Base-by-base conservation (phyloP, 2,113 vertebrate species). In the Tamias sibiricus region DNA sequence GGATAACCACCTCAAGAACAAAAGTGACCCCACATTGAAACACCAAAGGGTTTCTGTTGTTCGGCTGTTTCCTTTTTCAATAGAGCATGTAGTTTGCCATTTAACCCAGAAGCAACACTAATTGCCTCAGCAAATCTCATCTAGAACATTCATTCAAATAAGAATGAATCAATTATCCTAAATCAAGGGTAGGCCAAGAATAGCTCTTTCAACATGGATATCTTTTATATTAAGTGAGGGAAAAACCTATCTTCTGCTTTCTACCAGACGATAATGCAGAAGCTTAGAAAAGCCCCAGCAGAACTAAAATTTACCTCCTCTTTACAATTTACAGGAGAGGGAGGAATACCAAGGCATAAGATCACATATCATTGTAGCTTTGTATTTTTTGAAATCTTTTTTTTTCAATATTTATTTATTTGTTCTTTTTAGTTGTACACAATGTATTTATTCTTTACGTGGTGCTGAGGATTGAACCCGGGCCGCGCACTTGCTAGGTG, bases 321-420 rank as follows among this genome's bases (percentile, higher is more conserved):
- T 88, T 54, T 81, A 95, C 62, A 85, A 74, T 91, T 83, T n/a
- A 52, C 32, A 82, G 71, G 49, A 85, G 30, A 69, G 32, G 7
- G 19, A 95, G 66, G n/a, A 90, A 82, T 49, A 35, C 9, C 32
- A 69, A 76, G 59, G 40, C 40, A 52, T 64, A 89, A 47, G 40
- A 92, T 85, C 44, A 62, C n/a, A 82, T 20, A 49, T 57, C 54
- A 57, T 24, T 69, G 3, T 93, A 35, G 84, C 62, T 93, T 80
- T 64, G 20, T 94, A 95, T 72, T 90, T 97, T 82, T 83, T 81
- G 82, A 97, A 82, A 92, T n/a, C n/a, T n/a, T n/a, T n/a, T n/a
- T n/a, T n/a, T n/a, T n/a, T n/a, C n/a, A n/a, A n/a, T n/a, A n/a
- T n/a, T n/a, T n/a, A n/a, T n/a, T n/a, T n/a, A n/a, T n/a, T n/a